phyloP scores from a whole-genome alignment of 2,113 vertebrate genomes.

The Lophochroa leadbeateri region DNA sequence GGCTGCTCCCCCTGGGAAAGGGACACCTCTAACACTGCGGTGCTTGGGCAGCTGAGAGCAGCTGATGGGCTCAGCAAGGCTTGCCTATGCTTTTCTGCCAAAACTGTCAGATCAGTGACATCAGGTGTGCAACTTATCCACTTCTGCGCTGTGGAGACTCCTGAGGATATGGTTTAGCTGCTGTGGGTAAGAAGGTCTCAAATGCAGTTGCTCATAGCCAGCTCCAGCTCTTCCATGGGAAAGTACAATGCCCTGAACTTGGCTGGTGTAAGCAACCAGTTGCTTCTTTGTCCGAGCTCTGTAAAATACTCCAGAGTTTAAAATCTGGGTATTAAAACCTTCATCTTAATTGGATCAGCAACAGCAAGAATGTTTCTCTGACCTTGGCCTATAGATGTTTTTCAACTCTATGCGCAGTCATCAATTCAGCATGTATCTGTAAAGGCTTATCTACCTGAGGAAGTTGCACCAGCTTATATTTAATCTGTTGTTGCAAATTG shows the following conservation, averaged over 20 bases:
- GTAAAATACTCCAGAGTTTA: neutral
- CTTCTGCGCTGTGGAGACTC: neutral
- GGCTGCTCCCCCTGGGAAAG: accelerated
- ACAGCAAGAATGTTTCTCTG: neutral
- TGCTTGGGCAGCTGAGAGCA: neutral
- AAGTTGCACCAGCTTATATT: neutral
- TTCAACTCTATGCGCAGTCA: neutral
- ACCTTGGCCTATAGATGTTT: neutral
- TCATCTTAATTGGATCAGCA: conserved; percentile 42
- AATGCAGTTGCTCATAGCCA: accelerated
- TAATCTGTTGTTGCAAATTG: conserved; percentile 22
- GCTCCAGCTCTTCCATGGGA: neutral
- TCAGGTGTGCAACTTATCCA: neutral
- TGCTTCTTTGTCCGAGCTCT: neutral
- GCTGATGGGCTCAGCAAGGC: accelerated
- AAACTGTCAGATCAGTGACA: neutral
- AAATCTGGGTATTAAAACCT: neutral
- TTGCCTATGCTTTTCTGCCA: neutral
- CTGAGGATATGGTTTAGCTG: neutral
- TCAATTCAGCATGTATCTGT: neutral
- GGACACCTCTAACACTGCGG: accelerated
- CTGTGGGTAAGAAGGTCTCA: neutral
- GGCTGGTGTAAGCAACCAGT: neutral
- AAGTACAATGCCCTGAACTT: neutral
- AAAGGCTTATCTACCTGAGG: neutral